These are phyloP conservation scores for Halcyon malimbica DNA, from an alignment of 2,113 vertebrate species.

Conservation along the genomic window DNA sequence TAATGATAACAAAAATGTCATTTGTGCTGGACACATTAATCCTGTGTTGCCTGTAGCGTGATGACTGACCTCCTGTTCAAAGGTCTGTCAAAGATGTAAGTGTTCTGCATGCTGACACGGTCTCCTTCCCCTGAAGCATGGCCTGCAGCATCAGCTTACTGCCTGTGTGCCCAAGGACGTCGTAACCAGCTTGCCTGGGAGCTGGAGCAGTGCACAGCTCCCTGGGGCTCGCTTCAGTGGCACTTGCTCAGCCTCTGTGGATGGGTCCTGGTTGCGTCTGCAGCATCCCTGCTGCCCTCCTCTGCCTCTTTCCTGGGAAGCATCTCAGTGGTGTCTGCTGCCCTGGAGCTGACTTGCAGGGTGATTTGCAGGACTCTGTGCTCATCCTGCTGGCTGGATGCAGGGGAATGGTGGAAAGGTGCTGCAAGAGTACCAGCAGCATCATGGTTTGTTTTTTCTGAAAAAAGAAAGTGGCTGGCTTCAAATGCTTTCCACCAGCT, in stretches of 20 bases:
- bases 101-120: not conserved
- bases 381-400: not conserved
- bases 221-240: not conserved
- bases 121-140: not conserved
- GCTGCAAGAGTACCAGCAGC: not conserved
- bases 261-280: not conserved
- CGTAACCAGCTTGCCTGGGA: accelerated
- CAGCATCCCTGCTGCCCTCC: not conserved
- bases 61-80: not conserved
- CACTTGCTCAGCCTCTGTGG: not conserved
- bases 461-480: not conserved
- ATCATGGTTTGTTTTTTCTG: not conserved
- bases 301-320: not conserved
- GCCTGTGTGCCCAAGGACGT: accelerated
- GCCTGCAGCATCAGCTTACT: not conserved
- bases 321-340: not conserved
- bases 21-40: slow-evolving; percentile 1
- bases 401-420: not conserved
- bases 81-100: not conserved
- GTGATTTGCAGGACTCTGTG: not conserved
- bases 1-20: not conserved
- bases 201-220: not conserved
- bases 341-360: not conserved
- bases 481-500: not conserved
- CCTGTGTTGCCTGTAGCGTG: not conserved